Conservation (phyloP, 2,888 invertebrate genomes). For the Drosophila mimica region DNA sequence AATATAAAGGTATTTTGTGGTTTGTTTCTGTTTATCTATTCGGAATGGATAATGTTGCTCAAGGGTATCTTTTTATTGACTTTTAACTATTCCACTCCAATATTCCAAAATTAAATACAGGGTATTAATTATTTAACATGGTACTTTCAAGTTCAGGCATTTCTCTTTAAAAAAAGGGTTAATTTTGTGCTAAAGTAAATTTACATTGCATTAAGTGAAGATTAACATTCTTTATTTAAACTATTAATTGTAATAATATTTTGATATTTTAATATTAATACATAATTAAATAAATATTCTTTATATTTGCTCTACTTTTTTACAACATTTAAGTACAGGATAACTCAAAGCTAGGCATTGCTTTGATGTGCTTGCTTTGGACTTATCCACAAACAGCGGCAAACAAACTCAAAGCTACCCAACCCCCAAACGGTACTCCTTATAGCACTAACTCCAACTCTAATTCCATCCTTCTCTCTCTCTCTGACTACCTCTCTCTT, state of each 20-base stretch:
- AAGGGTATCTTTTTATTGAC: background rate
- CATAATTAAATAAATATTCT: background rate
- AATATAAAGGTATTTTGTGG: background rate
- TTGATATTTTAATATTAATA: background rate
- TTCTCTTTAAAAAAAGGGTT: background rate
- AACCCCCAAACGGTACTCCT: constrained; percentile 5
- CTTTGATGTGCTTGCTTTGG: background rate
- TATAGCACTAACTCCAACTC: no score
- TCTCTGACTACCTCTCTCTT: background rate
- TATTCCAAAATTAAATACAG: background rate
- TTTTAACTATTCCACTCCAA: background rate
- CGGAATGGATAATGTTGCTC: background rate
- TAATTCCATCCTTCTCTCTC: background rate
- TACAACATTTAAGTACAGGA: constrained; percentile 2
- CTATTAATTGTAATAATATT: background rate
- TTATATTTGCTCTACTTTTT: background rate
- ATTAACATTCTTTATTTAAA: background rate
- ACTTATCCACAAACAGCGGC: constrained; percentile 26
- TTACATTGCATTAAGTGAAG: background rate
- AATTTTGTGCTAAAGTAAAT: background rate
- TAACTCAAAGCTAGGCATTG: background rate
- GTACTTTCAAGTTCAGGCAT: background rate
- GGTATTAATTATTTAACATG: background rate
- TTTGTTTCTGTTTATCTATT: background rate
- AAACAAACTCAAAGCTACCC: constrained; percentile 12